Evolutionary conservation across 1,140 invertebrate genomes (phyloP).

Genomic region (Leucophenga varia): DNA sequence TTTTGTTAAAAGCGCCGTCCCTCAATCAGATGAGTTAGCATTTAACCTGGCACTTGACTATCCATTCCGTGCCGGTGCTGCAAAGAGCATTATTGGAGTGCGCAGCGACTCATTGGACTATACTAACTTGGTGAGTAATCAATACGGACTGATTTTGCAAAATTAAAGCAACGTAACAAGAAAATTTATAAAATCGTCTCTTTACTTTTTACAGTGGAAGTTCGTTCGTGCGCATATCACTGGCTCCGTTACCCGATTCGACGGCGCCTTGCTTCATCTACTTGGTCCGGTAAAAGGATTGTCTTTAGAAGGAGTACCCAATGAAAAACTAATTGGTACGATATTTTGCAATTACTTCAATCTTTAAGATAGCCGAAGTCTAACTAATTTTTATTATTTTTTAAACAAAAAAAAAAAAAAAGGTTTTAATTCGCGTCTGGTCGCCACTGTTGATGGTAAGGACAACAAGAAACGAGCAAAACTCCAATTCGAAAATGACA

Average conservation of each 20-base stretch:
- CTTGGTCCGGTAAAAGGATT: slow-evolving; percentile 46
- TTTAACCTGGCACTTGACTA: slow-evolving; percentile 62
- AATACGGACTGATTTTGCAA: too few relatives aligned
- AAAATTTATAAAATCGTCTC: background rate
- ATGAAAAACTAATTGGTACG: slow-evolving; percentile 47
- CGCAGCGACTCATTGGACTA: slow-evolving; percentile 37
- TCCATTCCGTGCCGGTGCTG: slow-evolving; percentile 64
- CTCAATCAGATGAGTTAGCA: slow-evolving; percentile 57
- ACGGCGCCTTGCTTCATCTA: slow-evolving; percentile 42
- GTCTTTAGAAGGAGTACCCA: slow-evolving; percentile 32
- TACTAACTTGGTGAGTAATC: slow-evolving; percentile 40
- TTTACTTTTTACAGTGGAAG: slow-evolving; percentile 30
- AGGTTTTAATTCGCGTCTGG: slow-evolving; percentile 58
- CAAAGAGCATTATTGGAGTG: slow-evolving; percentile 63
- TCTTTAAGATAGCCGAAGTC: slow-evolving; percentile 22
- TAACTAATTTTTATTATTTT: slow-evolving; percentile 1
- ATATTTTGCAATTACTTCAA: background rate
- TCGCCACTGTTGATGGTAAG: slow-evolving; percentile 60
- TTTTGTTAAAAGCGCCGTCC: slow-evolving; percentile 28
- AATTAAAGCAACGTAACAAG: background rate
- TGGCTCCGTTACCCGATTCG: slow-evolving; percentile 29
- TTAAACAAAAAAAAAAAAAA: too few relatives aligned
- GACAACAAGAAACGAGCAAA: slow-evolving; percentile 64
- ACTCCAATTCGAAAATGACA: slow-evolving; percentile 59
- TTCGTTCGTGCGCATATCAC: slow-evolving; percentile 34